Evolutionary conservation across 2,113 vertebrate genomes (phyloP).

Genomic region (Cynocephalus volans): DNA sequence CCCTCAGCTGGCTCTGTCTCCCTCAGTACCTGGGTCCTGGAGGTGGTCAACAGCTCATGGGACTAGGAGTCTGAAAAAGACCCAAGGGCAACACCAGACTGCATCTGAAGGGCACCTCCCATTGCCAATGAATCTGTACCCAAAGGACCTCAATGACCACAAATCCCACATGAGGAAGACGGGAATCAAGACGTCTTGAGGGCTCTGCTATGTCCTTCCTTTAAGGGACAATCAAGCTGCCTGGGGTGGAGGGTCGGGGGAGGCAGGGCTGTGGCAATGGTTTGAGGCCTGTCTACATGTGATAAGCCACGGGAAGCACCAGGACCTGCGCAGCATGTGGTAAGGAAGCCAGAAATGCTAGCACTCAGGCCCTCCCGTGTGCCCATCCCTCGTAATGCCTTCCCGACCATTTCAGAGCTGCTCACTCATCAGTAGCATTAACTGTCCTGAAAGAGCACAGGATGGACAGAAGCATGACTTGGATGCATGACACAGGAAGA

Average conservation of each 20-base stretch:
- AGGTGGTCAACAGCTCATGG: background rate
- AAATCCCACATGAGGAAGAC: background rate
- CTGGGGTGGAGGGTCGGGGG: accelerated
- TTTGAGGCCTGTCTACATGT: background rate
- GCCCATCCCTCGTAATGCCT: background rate
- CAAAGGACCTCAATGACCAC: background rate
- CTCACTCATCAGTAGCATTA: background rate
- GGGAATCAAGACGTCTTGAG: background rate
- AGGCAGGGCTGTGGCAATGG: accelerated
- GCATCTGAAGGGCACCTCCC: background rate
- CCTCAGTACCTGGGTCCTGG: background rate
- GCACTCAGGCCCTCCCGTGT: background rate
- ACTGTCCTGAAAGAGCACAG: background rate
- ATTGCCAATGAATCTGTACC: background rate
- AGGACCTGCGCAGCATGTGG: accelerated
- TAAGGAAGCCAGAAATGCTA: accelerated
- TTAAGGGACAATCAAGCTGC: background rate
- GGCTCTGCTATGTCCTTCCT: background rate
- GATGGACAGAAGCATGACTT: background rate
- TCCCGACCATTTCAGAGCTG: background rate
- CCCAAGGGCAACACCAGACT: background rate
- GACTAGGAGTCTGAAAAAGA: background rate
- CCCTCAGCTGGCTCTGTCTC: background rate
- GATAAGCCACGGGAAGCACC: background rate
- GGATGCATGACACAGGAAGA: too few species aligned